Base-by-base conservation (phyloP, 2,797 vertebrate species). In the Dromococcyx pavoninus region DNA sequence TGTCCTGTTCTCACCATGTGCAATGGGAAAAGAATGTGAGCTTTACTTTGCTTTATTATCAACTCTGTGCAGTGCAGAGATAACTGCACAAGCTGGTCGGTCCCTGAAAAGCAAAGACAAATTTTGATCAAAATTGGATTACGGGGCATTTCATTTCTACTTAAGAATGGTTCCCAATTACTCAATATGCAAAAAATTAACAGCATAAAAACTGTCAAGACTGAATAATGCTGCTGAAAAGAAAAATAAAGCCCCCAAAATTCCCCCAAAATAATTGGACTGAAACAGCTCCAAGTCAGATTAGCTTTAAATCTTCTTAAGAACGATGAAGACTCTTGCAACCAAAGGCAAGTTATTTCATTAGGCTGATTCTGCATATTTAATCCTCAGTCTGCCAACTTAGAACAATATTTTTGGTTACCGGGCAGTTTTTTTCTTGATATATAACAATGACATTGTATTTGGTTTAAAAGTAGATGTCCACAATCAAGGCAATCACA, bases 61-160 rank as follows among this genome's bases (percentile, higher is more conserved):
- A 83, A 94, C 95, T 95, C 86, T 80, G 77, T 95, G 91, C 94
- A 96, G 66, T 48, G 61, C 24, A 9, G 87, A 87, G 89, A 91
- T 89, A 91, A 95, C 62, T 77, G 76, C 69, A 56, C 32, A 91
- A 76, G 69, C 54, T 39, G 70, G 60, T 60, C 51, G 15, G 48
- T 79, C 72, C 82, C 72, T 41, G 74, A 92, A 95, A 97, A 97
- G 82, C 93, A 78, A 94, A 93, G 91, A 94, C 22, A 53, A 96
- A 95, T 96, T 93, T 91, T 94, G 86, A 95, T 97, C 88, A 88
- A 95, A 96, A 97, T 96, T 97, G 86, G 96, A 96, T 91, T 96
- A 92, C 22, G 22, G 56, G 80, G 93, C 65, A 85, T 95, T 94
- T 97, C 91, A 93, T 93, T 97, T 94, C 93, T 94, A 91, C 94